A percentile compares a stretch with the other conserved stretches of the same genome.
phyloP scores from a whole-genome alignment of 2,113 vertebrate species.

The Lamprotornis superbus region DNA sequence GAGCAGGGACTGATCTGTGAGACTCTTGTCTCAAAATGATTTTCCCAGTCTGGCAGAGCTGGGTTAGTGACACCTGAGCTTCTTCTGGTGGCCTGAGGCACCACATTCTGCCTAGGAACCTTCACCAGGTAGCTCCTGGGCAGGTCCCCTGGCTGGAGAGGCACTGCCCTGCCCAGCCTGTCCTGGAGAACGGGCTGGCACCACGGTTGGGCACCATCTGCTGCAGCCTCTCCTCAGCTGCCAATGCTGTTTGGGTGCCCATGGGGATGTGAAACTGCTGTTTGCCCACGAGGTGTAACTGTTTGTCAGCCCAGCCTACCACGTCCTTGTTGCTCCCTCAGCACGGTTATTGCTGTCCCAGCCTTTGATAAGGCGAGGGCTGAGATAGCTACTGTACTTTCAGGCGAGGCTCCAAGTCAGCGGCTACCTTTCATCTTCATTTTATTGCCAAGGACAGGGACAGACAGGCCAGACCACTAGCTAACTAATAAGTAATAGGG shows the following conservation, averaged over 20 bases:
- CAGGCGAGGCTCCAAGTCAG: constrained; percentile 86
- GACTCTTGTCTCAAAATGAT: neutral
- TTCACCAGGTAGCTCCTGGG: neutral
- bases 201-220: neutral
- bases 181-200: neutral
- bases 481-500: constrained; percentile 91
- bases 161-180: neutral
- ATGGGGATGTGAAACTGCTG: neutral
- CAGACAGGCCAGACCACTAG: constrained; percentile 68
- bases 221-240: neutral
- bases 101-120: rapidly evolving
- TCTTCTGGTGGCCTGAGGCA: neutral
- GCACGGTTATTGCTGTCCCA: constrained; percentile 74
- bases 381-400: constrained; percentile 88
- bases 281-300: constrained; percentile 54
- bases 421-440: constrained; percentile 87
- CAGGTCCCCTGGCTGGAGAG: neutral
- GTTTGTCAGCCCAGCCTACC: constrained; percentile 53
- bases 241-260: neutral
- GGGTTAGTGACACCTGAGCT: neutral
- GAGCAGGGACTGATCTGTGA: neutral
- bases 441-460: constrained; percentile 87
- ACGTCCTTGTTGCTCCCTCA: constrained; percentile 87
- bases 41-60: neutral
- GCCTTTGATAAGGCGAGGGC: constrained; percentile 86